These are phyloP conservation scores for Hydractinia echinata DNA, from an alignment of 30 jellyfish, hydroid and myxozoan genomes.

Conservation along the genomic window DNA sequence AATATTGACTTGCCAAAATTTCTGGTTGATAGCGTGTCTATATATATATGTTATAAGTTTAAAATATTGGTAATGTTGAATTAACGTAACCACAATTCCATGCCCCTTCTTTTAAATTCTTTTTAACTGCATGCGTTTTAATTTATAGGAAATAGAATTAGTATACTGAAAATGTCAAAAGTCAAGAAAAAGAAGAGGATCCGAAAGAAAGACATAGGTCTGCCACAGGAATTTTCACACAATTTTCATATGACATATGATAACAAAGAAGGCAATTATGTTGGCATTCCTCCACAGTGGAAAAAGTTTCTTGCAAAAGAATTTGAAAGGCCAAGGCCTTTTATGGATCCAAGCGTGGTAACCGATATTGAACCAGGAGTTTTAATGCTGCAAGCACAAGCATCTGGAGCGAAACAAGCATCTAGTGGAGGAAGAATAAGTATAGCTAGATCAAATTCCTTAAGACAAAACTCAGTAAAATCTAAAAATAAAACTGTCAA, in stretches of 20 bases:
- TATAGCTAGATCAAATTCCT: constrained; percentile 89
- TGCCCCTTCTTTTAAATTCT: neutral
- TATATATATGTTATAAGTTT: neutral
- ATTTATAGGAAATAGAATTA: neutral
- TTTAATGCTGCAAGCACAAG: constrained; percentile 49
- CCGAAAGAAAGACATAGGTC: constrained; percentile 84
- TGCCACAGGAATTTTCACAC: constrained; percentile 72
- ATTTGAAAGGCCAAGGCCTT: constrained; percentile 86
- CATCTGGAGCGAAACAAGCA: constrained; percentile 48
- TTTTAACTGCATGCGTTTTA: neutral
- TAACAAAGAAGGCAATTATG: constrained; percentile 79
- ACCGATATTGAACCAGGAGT: constrained; percentile 89
- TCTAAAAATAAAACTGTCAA: constrained; percentile 10
- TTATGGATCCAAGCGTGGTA: constrained; percentile 81
- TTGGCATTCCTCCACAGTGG: constrained; percentile 98
- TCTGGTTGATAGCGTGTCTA: neutral
- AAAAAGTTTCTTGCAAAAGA: constrained; percentile 83
- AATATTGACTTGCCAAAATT: neutral
- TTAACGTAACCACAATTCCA: neutral
- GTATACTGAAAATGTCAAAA: constrained; percentile 14
- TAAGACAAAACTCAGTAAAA: constrained; percentile 44
- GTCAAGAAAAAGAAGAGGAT: constrained; percentile 47
- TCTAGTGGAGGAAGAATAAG: constrained; percentile 50
- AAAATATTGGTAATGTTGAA: neutral
- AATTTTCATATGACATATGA: constrained; percentile 94